phyloP scores from a whole-genome alignment of 2,888 invertebrate genomes.

The Drosophila seclusa region DNA sequence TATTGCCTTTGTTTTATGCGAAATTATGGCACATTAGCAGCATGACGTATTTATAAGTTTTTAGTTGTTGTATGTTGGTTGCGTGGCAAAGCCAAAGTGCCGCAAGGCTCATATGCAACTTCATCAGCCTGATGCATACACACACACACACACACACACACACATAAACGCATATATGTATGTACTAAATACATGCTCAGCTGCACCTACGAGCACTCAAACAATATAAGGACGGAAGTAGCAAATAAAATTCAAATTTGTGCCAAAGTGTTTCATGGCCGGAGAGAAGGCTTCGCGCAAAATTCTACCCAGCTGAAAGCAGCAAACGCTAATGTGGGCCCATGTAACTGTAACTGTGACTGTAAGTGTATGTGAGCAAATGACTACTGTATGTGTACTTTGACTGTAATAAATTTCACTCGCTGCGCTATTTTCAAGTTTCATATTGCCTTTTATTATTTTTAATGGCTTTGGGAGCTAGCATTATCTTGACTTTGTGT shows the following conservation, averaged over 20 bases:
- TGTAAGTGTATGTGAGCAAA: constrained; percentile 32
- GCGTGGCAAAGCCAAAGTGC: constrained; percentile 48
- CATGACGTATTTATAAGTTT: constrained; percentile 73
- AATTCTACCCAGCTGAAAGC: constrained; percentile 64
- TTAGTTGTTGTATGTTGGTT: constrained; percentile 39
- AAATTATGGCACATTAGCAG: constrained; percentile 71
- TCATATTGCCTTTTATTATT: constrained; percentile 68
- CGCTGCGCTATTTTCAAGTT: constrained; percentile 51
- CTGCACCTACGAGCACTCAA: constrained; percentile 51
- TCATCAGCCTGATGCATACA: constrained; percentile 34
- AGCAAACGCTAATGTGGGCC: constrained; percentile 65
- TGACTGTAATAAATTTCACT: constrained; percentile 64
- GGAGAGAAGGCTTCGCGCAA: constrained; percentile 42
- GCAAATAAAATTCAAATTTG: constrained; percentile 82
- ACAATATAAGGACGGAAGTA: constrained; percentile 77
- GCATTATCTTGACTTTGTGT: background rate
- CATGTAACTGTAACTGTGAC: constrained; percentile 30
- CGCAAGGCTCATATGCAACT: constrained; percentile 52
- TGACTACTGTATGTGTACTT: constrained; percentile 32
- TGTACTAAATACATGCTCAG: constrained; percentile 28
- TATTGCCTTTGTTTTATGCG: constrained; percentile 48
- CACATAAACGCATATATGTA: constrained; percentile 2
- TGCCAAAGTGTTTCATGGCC: constrained; percentile 75
- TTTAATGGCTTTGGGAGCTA: constrained; percentile 23
- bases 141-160: constrained; percentile 8